These are phyloP conservation scores for Vidua macroura DNA, from an alignment of 2,113 vertebrate genomes.

Conservation along the genomic window DNA sequence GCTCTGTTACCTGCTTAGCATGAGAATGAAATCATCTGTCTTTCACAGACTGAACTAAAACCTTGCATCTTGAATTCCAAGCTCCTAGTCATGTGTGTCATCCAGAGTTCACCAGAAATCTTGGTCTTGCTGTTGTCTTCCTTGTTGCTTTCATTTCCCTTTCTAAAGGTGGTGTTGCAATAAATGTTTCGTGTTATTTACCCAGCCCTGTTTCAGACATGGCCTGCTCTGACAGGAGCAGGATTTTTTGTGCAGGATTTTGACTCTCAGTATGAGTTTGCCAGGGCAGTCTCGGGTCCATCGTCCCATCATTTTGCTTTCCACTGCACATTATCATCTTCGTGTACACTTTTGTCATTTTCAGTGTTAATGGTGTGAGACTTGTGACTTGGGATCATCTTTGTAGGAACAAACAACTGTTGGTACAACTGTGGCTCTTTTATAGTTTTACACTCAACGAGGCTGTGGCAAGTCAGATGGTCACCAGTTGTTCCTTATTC, in stretches of 20 bases:
- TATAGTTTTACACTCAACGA: rapidly evolving
- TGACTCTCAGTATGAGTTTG: neutral
- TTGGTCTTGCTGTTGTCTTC: neutral
- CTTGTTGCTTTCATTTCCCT: neutral
- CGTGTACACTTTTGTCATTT: rapidly evolving
- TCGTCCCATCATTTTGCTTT: neutral
- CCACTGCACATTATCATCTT: neutral
- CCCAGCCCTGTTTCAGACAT: neutral
- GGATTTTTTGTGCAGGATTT: neutral
- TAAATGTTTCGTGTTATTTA: neutral
- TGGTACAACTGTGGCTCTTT: neutral
- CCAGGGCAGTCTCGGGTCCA: neutral
- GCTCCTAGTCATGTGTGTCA: neutral
- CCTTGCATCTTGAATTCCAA: neutral
- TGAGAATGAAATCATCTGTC: neutral
- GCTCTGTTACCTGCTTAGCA: neutral
- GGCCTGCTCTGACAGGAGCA: neutral
- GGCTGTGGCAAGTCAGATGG: neutral
- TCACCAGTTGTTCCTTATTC: neutral
- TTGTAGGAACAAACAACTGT: neutral
- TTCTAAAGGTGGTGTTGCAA: neutral
- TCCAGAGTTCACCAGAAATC: neutral
- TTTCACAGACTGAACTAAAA: neutral
- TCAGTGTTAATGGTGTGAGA: neutral
- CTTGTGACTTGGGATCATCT: neutral